Evolutionary conservation across 1,140 invertebrate species (phyloP), one percentile per base, ranked within the genome.

Genomic region (Teleopsis dalmanni): DNA sequence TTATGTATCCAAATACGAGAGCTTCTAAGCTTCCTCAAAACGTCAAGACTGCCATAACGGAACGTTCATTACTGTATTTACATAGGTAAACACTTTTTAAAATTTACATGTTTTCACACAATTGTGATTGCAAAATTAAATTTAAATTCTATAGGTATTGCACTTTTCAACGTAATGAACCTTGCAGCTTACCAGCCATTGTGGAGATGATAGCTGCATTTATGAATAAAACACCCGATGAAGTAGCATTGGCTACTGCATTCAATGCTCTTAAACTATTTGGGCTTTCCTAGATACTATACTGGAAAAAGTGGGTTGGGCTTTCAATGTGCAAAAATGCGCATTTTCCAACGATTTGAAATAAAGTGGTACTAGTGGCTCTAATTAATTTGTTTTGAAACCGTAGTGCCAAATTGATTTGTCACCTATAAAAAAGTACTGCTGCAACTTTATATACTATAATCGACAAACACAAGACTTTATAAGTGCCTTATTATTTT

Each of bases 141-240:
- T 19, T n/a, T 34, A 26, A 13, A 6, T 2, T 54, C n/a, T 79
- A 76, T 54, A 76, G 83, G 53, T 94, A 93, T 74, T 95, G 89
- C 71, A 93, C 91, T 47, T 97, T 96, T 75, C 91, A 96, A 76
- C 78, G 93, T 53, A 97, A 97, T 66, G 93, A 97, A 73, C 93
- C 93, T 1, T 95, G 92, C 73, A 90, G 90, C 14, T 74, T 96
- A 47, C 90, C 92, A 13, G 88, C 89, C 25, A 88, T 92, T 42
- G 87, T 95, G 14, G 93, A 97, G 74, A 86, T 96, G 80, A 83
- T 96, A 50, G 90, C 92, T 18, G 90, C 88, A 22, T 92, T 93
- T 68, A 85, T 94, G 76, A 80, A 81, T 45, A 85, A 84, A 64
- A 81, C 80, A 25, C 86, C 91, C 0, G 89, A 92, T 71, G 91